Conservation (phyloP, 2,113 vertebrate genomes). For the Brachirus orientalis region DNA sequence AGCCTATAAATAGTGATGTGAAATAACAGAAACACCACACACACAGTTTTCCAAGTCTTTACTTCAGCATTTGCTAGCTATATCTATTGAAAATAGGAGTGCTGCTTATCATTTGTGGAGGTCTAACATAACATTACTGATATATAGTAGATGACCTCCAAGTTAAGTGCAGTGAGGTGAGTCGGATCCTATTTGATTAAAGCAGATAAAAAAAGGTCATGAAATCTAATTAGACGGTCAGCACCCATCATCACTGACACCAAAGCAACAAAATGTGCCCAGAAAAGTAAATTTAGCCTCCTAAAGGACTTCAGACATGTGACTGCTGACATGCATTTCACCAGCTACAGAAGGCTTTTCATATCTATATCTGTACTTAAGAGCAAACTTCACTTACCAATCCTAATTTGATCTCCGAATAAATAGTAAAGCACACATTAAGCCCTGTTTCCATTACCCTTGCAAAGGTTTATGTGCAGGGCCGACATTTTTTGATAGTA, state of each 20-base stretch:
- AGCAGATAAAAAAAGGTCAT: background rate
- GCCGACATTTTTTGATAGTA: background rate
- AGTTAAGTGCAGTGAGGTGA: no score
- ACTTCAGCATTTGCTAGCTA: no score
- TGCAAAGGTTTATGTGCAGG: background rate
- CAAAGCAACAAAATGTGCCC: slow-evolving; percentile 22
- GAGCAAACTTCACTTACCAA: slow-evolving; percentile 19
- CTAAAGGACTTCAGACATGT: no score
- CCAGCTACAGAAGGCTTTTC: slow-evolving; percentile 56
- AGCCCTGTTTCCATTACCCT: slow-evolving; percentile 21
- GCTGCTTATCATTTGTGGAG: no score
- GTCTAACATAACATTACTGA: no score
- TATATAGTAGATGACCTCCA: no score
- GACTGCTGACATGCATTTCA: background rate
- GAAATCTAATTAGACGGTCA: background rate
- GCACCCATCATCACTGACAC: background rate
- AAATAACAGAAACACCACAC: slow-evolving; percentile 5
- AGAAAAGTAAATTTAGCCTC: no score
- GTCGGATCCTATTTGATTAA: no score
- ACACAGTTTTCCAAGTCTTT: no score
- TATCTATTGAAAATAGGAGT: no score
- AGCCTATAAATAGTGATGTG: slow-evolving; percentile 30
- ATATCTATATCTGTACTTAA: slow-evolving; percentile 38
- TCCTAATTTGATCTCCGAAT: slow-evolving; percentile 67
- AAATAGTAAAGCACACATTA: slow-evolving; percentile 7